phyloP scores from a whole-genome alignment of 2,888 invertebrate species.

The Pocota personata region DNA sequence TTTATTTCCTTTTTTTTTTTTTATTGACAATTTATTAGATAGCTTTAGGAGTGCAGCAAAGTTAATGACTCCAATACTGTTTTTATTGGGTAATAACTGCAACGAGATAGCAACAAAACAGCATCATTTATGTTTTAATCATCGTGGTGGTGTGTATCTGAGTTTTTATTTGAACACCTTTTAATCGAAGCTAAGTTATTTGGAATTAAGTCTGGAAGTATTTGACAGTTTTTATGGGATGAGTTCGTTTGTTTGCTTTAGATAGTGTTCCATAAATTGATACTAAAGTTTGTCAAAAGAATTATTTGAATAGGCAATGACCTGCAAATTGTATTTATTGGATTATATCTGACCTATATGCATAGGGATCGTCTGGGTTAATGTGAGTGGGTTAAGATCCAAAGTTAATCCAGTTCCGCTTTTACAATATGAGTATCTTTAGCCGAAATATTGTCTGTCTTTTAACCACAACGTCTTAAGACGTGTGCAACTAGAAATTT shows the following conservation, averaged over 20 bases:
- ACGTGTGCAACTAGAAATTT: too few species aligned
- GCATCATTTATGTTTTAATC: constrained; percentile 22
- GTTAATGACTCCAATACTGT: constrained; percentile 49
- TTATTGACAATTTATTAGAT: constrained; percentile 50
- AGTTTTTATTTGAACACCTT: constrained; percentile 35
- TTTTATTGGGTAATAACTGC: constrained; percentile 68
- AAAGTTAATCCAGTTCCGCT: neutral
- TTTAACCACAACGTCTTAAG: too few species aligned
- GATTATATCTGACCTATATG: neutral
- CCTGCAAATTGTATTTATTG: neutral
- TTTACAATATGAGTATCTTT: too few species aligned
- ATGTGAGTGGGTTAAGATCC: neutral
- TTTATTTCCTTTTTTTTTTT: constrained; percentile 22
- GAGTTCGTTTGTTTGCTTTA: neutral
- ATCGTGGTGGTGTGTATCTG: neutral
- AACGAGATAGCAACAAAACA: constrained; percentile 54
- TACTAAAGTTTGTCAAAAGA: neutral
- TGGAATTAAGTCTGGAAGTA: neutral
- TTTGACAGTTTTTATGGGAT: neutral
- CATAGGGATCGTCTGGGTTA: neutral
- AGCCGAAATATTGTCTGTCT: neutral
- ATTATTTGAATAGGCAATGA: neutral
- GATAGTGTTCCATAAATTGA: neutral
- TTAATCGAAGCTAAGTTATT: constrained; percentile 11
- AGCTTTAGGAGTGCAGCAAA: constrained; percentile 21